phyloP scores from a whole-genome alignment of 2,113 vertebrate genomes.

The Jaculus jaculus region DNA sequence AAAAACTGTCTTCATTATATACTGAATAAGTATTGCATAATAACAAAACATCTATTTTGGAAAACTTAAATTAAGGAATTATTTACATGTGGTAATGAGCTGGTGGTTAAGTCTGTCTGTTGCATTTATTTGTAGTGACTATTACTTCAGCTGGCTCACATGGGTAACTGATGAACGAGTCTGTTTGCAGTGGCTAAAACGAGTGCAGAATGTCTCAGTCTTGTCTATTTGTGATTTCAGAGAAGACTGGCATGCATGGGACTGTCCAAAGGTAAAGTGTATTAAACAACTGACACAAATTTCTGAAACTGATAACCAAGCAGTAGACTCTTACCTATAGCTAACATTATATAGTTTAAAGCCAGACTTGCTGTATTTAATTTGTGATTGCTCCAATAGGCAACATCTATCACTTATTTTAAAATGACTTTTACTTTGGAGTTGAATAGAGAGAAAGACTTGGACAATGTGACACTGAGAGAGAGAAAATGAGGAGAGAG shows the following conservation, averaged over 20 bases:
- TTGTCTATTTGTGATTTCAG: constrained; percentile 93
- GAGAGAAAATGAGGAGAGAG: too few relatives aligned
- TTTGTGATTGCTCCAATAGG: background rate
- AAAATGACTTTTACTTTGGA: background rate
- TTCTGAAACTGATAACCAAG: constrained; percentile 15
- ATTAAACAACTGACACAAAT: constrained; percentile 21
- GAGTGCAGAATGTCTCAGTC: constrained; percentile 93
- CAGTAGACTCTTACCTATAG: background rate
- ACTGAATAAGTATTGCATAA: constrained; percentile 3
- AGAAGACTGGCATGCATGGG: constrained; percentile 87
- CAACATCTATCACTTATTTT: background rate
- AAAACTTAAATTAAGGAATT: constrained; percentile 29
- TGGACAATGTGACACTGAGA: background rate
- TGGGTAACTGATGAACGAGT: constrained; percentile 93
- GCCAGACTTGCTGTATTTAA: constrained; percentile 3
- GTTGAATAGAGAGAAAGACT: background rate
- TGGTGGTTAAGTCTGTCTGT: constrained; percentile 42
- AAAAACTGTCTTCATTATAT: constrained; percentile 1
- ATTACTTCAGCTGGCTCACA: constrained; percentile 95
- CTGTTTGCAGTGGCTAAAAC: constrained; percentile 94
- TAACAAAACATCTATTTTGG: background rate
- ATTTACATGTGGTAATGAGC: background rate
- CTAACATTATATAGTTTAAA: background rate
- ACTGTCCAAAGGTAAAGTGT: constrained; percentile 88
- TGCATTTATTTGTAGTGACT: constrained; percentile 88